phyloP scores from a whole-genome alignment of 2,113 vertebrate genomes.

The Hyperopisus bebe region DNA sequence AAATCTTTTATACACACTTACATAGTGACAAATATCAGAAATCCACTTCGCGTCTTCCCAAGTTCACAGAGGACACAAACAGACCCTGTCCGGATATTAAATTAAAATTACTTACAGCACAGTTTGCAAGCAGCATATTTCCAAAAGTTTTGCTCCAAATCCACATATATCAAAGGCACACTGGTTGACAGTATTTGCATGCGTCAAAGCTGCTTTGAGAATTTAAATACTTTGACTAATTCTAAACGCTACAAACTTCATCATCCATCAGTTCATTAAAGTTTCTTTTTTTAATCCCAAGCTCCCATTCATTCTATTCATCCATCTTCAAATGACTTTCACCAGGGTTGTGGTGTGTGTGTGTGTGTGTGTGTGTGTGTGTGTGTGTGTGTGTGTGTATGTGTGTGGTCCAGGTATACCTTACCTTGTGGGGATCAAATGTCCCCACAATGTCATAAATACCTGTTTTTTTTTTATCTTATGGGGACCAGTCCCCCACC shows the following conservation, averaged over 20 bases:
- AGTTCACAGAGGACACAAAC: neutral
- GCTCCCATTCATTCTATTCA: neutral
- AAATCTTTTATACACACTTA: neutral
- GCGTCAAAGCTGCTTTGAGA: neutral
- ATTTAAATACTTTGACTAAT: neutral
- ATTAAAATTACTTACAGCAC: neutral
- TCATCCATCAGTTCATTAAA: neutral
- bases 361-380: too few relatives aligned
- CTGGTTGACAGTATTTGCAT: neutral
- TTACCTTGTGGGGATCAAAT: too few relatives aligned
- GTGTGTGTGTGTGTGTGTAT: too few relatives aligned
- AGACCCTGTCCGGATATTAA: neutral
- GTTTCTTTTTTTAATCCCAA: neutral
- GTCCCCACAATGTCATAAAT: too few relatives aligned
- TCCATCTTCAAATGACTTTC: neutral
- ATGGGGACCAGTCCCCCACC: too few relatives aligned
- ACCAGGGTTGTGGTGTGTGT: neutral
- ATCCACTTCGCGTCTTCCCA: neutral
- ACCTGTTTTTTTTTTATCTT: too few relatives aligned
- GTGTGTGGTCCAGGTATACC: too few relatives aligned
- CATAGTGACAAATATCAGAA: neutral
- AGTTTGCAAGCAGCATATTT: neutral
- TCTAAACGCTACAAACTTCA: neutral
- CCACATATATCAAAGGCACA: neutral
- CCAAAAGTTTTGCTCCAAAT: neutral